Conservation (phyloP, 1,140 invertebrate genomes). For the Caenorhabditis tropicalis region DNA sequence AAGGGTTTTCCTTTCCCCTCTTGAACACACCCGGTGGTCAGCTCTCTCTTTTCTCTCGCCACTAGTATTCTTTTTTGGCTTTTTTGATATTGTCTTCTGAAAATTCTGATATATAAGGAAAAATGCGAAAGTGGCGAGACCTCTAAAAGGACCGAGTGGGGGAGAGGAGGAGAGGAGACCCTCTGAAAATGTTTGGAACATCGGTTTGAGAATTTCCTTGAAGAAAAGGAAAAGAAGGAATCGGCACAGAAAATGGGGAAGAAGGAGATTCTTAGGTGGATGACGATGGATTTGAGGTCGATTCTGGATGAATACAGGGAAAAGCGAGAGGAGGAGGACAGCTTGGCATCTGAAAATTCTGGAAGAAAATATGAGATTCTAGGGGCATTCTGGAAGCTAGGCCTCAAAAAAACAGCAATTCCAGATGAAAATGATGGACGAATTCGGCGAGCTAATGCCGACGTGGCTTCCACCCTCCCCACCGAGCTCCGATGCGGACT, state of each 20-base stretch:
- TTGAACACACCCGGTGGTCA: too few species aligned
- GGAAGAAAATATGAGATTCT: background rate
- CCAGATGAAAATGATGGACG: background rate
- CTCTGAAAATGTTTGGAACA: background rate
- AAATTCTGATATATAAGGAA: background rate
- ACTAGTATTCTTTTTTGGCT: background rate
- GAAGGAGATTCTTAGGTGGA: too few species aligned
- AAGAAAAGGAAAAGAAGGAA: background rate
- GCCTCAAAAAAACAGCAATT: background rate
- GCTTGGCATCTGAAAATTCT: slow-evolving; percentile 36
- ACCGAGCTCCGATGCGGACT: slow-evolving; percentile 45
- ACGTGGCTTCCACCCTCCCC: slow-evolving; percentile 57
- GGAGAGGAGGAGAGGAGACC: background rate
- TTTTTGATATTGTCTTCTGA: too few species aligned
- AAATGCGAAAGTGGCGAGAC: slow-evolving; percentile 30
- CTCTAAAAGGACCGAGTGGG: background rate
- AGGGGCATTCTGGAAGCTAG: too few species aligned
- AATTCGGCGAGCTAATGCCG: slow-evolving; percentile 21
- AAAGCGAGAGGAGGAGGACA: too few species aligned
- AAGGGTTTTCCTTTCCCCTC: background rate
- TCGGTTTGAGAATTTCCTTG: background rate
- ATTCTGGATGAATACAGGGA: too few species aligned
- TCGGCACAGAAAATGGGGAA: too few species aligned
- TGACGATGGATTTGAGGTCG: too few species aligned
- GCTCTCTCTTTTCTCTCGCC: background rate